phyloP scores from a whole-genome alignment of 1,140 invertebrate species.

The Cephus cinctus region DNA sequence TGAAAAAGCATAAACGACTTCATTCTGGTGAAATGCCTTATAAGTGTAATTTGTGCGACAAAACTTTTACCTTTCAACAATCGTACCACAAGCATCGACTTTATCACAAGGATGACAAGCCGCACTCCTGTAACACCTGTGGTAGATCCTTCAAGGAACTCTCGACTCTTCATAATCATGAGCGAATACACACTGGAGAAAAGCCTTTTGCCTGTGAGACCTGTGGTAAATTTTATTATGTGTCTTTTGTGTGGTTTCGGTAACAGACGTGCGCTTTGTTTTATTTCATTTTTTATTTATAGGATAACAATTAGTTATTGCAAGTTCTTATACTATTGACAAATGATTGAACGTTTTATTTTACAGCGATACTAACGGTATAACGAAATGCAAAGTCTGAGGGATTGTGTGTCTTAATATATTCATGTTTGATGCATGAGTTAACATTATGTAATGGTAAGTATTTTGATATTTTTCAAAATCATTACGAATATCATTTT shows the following conservation, averaged over 20 bases:
- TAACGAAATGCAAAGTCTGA: too few species aligned
- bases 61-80: conserved; percentile 88
- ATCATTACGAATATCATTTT: too few species aligned
- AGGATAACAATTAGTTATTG: too few species aligned
- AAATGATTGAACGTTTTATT: too few species aligned
- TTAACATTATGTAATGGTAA: too few species aligned
- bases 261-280: conserved; percentile 18
- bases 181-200: conserved; percentile 85
- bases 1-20: conserved; percentile 85
- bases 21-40: conserved; percentile 87
- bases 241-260: conserved; percentile 11
- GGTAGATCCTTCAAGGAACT: conserved; percentile 83
- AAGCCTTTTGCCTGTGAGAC: conserved; percentile 89
- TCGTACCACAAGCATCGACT: conserved; percentile 88
- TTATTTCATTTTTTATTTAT: conserved; percentile 33
- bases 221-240: conserved; percentile 67
- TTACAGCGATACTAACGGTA: too few species aligned
- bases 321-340: too few species aligned
- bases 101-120: conserved; percentile 84
- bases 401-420: too few species aligned
- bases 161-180: conserved; percentile 86
- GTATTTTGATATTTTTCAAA: too few species aligned
- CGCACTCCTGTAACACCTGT: conserved; percentile 76
- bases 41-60: conserved; percentile 79
- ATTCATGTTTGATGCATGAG: too few species aligned